A percentile compares a stretch with the other conserved stretches of the same genome.
These are phyloP conservation scores for Jacana jacana DNA, from an alignment of 2,113 vertebrate genomes.

Conservation along the genomic window DNA sequence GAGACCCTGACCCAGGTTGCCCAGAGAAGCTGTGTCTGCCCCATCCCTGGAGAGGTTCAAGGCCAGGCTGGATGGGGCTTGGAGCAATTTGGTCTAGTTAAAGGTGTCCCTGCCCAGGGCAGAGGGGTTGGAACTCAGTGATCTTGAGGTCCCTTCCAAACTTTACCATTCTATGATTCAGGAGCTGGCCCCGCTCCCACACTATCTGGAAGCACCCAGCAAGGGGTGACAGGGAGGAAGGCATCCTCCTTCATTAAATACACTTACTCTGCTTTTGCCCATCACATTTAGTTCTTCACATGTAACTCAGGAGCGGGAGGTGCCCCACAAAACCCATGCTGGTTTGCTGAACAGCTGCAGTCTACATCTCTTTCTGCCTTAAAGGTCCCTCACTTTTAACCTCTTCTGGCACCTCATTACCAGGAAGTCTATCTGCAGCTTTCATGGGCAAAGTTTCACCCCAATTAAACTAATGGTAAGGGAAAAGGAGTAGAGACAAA, in stretches of 20 bases:
- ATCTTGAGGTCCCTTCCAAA: too few relatives aligned
- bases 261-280: not conserved
- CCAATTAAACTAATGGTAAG: slow-evolving; percentile 17
- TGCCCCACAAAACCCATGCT: not conserved
- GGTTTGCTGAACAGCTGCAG: not conserved
- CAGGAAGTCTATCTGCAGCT: not conserved
- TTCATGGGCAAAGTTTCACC: not conserved
- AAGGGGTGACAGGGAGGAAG: not conserved
- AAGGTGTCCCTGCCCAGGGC: too few relatives aligned
- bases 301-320: not conserved
- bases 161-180: not conserved
- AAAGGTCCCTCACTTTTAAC: not conserved
- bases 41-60: too few relatives aligned
- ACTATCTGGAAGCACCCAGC: not conserved
- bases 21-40: too few relatives aligned
- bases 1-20: too few relatives aligned
- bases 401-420: not conserved
- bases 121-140: too few relatives aligned
- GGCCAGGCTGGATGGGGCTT: too few relatives aligned
- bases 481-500: not conserved
- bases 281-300: not conserved
- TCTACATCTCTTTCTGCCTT: not conserved
- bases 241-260: not conserved
- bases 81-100: too few relatives aligned
- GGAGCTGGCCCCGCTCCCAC: not conserved